These are phyloP conservation scores for Sebastes trivittatus DNA, from an alignment of 2,797 vertebrate species.

Conservation along the genomic window DNA sequence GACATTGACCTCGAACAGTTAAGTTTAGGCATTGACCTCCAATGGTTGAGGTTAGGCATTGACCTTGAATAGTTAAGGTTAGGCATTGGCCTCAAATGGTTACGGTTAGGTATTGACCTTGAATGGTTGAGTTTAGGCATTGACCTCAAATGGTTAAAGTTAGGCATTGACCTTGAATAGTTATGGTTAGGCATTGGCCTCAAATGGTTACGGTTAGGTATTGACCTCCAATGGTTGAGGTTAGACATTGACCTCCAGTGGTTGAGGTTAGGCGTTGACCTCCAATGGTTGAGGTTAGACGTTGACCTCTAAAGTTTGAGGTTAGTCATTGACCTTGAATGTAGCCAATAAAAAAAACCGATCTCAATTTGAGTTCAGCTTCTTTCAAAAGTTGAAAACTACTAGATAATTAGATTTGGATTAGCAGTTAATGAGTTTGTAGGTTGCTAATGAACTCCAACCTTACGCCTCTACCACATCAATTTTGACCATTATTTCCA, in stretches of 20 bases:
- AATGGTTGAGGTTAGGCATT: no score
- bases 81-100: no score
- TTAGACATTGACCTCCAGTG: no score
- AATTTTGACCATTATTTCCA: background rate
- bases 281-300: no score
- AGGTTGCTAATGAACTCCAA: background rate
- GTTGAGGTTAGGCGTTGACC: no score
- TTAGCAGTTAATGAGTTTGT: background rate
- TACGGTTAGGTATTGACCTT: rapidly evolving
- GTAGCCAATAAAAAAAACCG: background rate
- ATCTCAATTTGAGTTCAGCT: background rate
- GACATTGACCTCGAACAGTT: no score
- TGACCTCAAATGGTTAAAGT: rapidly evolving
- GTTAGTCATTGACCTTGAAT: background rate
- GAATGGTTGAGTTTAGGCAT: no score
- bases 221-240: background rate
- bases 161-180: no score
- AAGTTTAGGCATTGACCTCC: no score
- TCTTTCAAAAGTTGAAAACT: background rate
- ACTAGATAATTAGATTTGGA: no score
- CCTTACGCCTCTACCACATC: background rate
- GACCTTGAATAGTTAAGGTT: rapidly evolving
- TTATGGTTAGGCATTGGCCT: no score
- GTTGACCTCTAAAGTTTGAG: background rate
- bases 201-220: no score